A percentile compares a stretch with the other conserved stretches of the same genome.
phyloP scores from a whole-genome alignment of 2,113 vertebrate species.

The Phyllostomus discolor region DNA sequence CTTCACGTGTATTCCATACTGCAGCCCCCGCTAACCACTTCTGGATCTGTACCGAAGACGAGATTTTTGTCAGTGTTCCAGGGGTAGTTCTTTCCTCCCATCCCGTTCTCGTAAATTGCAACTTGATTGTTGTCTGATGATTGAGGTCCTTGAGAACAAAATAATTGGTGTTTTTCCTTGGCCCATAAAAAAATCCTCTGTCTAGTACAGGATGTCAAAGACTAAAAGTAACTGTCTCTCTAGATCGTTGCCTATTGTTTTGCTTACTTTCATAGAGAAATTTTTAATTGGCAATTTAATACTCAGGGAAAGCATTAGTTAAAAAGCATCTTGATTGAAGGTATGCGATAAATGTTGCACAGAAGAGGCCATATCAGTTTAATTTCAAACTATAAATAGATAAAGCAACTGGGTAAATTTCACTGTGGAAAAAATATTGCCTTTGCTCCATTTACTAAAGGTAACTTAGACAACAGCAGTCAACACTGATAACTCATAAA shows the following conservation, averaged over 20 bases:
- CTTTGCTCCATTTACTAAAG: slow-evolving; percentile 16
- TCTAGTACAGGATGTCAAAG: background rate
- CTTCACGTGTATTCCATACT: background rate
- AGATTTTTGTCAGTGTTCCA: background rate
- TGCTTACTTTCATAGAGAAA: background rate
- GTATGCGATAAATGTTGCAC: background rate
- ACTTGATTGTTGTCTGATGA: background rate
- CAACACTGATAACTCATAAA: background rate
- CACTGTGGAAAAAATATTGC: background rate
- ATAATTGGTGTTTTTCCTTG: background rate
- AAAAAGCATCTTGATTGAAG: background rate
- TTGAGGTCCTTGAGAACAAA: background rate
- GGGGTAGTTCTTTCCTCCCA: background rate
- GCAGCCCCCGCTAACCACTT: background rate
- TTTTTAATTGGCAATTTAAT: slow-evolving; percentile 2
- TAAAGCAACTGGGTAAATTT: background rate
- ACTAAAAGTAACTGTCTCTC: background rate
- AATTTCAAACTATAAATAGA: background rate
- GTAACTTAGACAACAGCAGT: background rate
- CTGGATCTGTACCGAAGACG: background rate
- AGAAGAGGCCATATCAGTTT: background rate
- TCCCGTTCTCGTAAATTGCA: background rate
- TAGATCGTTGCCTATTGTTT: background rate
- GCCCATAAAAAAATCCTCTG: background rate
- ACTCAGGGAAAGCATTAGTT: background rate